A percentile compares a stretch with the other conserved stretches of the same genome.
Conservation (phyloP, 2,888 invertebrate genomes). For the Drosophila anomalata region DNA sequence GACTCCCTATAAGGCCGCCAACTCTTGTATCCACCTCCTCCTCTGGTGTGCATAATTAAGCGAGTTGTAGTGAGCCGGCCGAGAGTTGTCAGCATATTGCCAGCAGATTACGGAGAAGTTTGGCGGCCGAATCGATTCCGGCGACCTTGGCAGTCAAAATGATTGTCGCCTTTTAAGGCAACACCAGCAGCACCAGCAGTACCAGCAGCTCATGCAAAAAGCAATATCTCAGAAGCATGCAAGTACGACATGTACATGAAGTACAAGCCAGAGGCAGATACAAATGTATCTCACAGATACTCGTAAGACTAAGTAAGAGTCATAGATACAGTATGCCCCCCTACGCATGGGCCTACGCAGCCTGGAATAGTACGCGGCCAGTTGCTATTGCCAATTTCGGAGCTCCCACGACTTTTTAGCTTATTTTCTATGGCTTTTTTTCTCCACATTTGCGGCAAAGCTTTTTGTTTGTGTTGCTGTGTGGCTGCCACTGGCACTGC, state of each 20-base stretch:
- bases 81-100: constrained; percentile 43
- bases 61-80: constrained; percentile 4
- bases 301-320: constrained; percentile 13
- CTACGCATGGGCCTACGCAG: constrained; percentile 52
- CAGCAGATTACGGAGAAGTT: constrained; percentile 54
- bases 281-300: constrained; percentile 26
- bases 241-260: constrained; percentile 38
- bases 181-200: constrained; percentile 15
- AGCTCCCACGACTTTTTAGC: constrained; percentile 68
- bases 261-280: constrained; percentile 9
- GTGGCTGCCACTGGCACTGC: background rate
- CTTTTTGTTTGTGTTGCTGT: constrained; percentile 26
- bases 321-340: constrained; percentile 32
- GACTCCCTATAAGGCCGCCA: constrained; percentile 25
- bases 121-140: constrained; percentile 62
- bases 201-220: constrained; percentile 20
- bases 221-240: constrained; percentile 15
- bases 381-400: constrained; percentile 72
- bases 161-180: constrained; percentile 66
- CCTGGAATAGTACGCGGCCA: constrained; percentile 35
- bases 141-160: constrained; percentile 77
- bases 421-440: constrained; percentile 28
- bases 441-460: constrained; percentile 11
- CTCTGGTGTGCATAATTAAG: constrained; percentile 24
- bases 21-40: constrained; percentile 26